Base-by-base conservation (phyloP, 2,113 vertebrate species). In the Eolophus roseicapilla region DNA sequence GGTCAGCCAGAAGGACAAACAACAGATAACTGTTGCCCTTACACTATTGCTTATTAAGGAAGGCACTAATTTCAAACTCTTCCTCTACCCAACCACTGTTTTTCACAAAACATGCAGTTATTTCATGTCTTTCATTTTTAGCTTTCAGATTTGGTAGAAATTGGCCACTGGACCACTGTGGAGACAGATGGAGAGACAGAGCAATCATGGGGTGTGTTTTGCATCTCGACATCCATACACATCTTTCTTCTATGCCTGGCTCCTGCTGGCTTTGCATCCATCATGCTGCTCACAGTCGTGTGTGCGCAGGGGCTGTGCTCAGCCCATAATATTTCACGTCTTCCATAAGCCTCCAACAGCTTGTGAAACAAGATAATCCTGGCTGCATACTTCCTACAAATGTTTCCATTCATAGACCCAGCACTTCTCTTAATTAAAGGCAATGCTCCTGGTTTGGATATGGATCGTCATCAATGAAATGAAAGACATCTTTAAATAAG, bases 291-390 rank as follows among this genome's bases (percentile, higher is more conserved):
- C 10, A 4, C 28, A 37, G 10, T 44, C 10, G 47, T 46, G n/a
- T 3, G 9, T 44, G 37, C 31, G 11, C 5, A 5, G 63, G 57
- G 52, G 28, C 53, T 64, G 8, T 59, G 50, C 64, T 76, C 35
- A 63, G 44, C 52, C 44, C 50, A 1, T 35, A 43, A 39, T 47
- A 33, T 57, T 88, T 77, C 81, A 79, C 0, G 0, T 77, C 94
- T 92, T 79, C 85, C 87, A n/a, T 20, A 19, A 96, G 79, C 35
- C 33, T 90, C 68, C 60, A 69, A 52, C 44, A 84, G 49, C 65
- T 84, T 59, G 49, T 88, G 93, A 90, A 93, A 76, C 49, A 53
- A 77, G 69, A 90, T 79, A 88, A 88, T 94, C 91, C 65, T 55
- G 57, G 44, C 87, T 92, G 37, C 88, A 46, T 41, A 0, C 63